Conservation (phyloP, 2,797 vertebrate species). For the Enteromius afrohamiltoni region DNA sequence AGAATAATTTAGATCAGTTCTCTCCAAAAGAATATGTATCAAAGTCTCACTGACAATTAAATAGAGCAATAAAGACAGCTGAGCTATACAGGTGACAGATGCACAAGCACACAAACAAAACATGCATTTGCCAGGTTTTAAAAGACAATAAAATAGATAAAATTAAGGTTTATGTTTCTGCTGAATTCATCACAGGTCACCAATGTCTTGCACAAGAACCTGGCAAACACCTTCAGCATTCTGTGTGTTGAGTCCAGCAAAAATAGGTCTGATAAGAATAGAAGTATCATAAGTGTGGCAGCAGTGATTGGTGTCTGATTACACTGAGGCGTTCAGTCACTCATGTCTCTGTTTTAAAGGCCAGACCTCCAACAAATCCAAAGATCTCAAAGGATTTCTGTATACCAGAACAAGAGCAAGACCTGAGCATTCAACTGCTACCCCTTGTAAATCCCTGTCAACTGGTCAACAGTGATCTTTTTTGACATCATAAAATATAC, state of each 20-base stretch:
- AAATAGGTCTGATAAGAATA: conserved; percentile 61
- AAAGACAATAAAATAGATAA: background rate
- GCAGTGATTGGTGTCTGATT: conserved; percentile 59
- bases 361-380: conserved; percentile 55
- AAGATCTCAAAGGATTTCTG: background rate
- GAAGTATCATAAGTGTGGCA: conserved; percentile 51
- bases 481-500: background rate
- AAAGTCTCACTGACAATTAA: background rate
- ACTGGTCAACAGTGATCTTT: background rate
- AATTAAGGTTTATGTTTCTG: background rate
- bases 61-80: background rate
- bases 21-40: background rate
- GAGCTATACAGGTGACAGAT: background rate
- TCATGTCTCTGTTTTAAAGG: conserved; percentile 53
- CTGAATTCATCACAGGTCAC: conserved; percentile 4
- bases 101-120: background rate
- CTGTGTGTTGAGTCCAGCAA: conserved; percentile 50
- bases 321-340: conserved; percentile 37
- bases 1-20: background rate
- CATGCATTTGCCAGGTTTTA: background rate
- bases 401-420: background rate
- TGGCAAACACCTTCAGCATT: conserved; percentile 14
- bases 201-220: background rate
- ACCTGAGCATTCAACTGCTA: background rate
- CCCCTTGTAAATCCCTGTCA: background rate